phyloP scores from a whole-genome alignment of 2,888 invertebrate species.

The Bedellia somnulentella region DNA sequence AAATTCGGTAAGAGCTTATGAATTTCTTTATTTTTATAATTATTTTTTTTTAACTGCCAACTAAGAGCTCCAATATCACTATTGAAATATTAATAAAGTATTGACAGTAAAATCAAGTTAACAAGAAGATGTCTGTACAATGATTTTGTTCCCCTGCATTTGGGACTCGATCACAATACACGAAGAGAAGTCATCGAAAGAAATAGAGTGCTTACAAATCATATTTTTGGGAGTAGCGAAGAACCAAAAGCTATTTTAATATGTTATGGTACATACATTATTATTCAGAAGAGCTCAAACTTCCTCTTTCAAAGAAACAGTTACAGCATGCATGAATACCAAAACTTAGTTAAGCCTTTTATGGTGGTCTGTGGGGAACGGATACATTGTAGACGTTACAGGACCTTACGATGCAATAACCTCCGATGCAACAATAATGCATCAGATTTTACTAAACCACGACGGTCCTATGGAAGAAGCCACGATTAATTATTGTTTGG shows the following conservation, averaged over 20 bases:
- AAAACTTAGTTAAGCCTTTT: constrained; percentile 1
- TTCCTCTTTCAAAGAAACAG: too few relatives aligned
- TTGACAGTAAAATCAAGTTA: constrained; percentile 1
- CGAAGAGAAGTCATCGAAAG: constrained; percentile 2
- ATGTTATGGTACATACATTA: constrained; percentile 10
- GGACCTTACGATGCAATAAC: constrained; percentile 10
- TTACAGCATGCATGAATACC: constrained; percentile 7
- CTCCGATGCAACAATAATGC: constrained; percentile 1
- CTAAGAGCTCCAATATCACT: too few relatives aligned
- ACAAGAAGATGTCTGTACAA: constrained; percentile 2
- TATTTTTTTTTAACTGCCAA: too few relatives aligned
- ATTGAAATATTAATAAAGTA: too few relatives aligned
- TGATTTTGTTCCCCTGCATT: constrained; percentile 5
- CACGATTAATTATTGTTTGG: background rate
- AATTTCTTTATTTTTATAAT: too few relatives aligned
- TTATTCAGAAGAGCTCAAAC: constrained; percentile 10
- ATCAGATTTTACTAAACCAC: background rate
- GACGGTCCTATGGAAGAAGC: too few relatives aligned
- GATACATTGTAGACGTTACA: constrained; percentile 8
- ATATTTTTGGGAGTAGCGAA: constrained; percentile 4
- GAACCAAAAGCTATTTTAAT: constrained; percentile 8
- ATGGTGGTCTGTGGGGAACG: background rate
- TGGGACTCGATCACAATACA: constrained; percentile 4
- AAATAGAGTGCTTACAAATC: constrained; percentile 4
- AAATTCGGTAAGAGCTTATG: too few relatives aligned